Base-by-base conservation (phyloP, 2,113 vertebrate species). In the Ondatra zibethicus region DNA sequence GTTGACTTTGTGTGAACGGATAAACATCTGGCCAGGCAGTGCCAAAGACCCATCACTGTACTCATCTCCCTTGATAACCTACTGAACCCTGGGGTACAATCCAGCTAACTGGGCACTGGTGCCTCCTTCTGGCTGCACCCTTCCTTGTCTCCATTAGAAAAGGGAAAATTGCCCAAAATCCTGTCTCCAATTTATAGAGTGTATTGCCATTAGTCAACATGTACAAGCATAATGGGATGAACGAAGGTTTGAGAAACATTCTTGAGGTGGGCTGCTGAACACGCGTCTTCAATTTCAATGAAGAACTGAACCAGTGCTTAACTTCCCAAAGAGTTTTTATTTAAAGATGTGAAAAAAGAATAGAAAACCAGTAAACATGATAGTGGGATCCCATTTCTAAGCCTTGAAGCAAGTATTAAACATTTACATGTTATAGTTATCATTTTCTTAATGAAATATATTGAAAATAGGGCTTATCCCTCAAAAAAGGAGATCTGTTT, bases 91-190 rank as follows among this genome's bases (percentile, higher is more conserved):
- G 3, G 61, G 36, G 92, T 93, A 90, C 42, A 88, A 23, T 92
- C 78, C 58, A 55, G 55, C 85, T 90, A 96, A 68, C n/a, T 63
- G 50, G 85, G 55, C 27, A 70, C 2, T 70, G 27, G 52, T 61
- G 25, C 92, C 25, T 90, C 16, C 27, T 50, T 82, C 66, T 93
- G 84, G 80, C 88, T 92, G 65, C 90, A 90, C 16, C 92, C 88
- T 76, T 95, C 21, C 90, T 92, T 95, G n/a, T 72, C 84, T 93
- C 94, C 92, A 81, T 93, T 76, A 76, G 65, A 96, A 52, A 27
- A 58, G 23, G 12, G 17, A n/a, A 78, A 80, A 50, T 93, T 91
- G 47, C 70, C n/a, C 78, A 78, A 87, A 96, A 80, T 78, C 33
- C 7, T 52, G n/a, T 65, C 58, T 93, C 61, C 63, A 73, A 61